Evolutionary conservation across 2,888 invertebrate species (phyloP).

Genomic region (Harpalus rubripes): DNA sequence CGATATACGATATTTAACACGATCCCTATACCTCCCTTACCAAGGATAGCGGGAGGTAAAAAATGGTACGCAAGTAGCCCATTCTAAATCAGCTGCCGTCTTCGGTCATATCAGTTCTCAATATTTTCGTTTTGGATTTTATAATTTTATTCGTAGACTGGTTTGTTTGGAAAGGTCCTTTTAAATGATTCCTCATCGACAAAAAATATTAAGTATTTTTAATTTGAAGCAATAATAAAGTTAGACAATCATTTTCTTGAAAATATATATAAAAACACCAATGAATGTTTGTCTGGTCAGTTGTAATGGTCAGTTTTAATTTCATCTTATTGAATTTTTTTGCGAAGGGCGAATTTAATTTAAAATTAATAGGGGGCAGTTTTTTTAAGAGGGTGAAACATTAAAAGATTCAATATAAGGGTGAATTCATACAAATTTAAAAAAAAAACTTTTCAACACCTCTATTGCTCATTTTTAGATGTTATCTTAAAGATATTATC

Average conservation of each 20-base stretch:
- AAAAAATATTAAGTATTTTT: too few species aligned
- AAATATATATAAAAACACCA: neutral
- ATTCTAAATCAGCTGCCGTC: too few species aligned
- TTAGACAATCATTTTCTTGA: neutral
- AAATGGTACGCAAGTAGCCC: too few species aligned
- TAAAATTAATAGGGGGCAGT: slow-evolving; percentile 21
- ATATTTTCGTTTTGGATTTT: too few species aligned
- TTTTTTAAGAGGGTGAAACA: neutral
- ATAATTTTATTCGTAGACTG: too few species aligned
- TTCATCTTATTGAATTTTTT: neutral
- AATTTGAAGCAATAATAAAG: neutral
- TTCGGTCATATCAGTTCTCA: too few species aligned
- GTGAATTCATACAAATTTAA: neutral
- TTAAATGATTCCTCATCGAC: too few species aligned
- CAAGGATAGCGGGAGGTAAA: too few species aligned
- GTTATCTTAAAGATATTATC: neutral
- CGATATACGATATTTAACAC: too few species aligned
- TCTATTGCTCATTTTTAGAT: neutral
- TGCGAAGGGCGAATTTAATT: neutral
- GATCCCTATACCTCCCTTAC: too few species aligned
- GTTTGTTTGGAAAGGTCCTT: too few species aligned
- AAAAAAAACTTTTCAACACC: neutral
- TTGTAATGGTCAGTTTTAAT: slow-evolving; percentile 10
- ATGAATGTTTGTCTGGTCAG: neutral
- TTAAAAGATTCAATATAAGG: neutral